Evolutionary conservation across 2,113 vertebrate species (phyloP).

Genomic region (Cyphomyrus plagiostoma): DNA sequence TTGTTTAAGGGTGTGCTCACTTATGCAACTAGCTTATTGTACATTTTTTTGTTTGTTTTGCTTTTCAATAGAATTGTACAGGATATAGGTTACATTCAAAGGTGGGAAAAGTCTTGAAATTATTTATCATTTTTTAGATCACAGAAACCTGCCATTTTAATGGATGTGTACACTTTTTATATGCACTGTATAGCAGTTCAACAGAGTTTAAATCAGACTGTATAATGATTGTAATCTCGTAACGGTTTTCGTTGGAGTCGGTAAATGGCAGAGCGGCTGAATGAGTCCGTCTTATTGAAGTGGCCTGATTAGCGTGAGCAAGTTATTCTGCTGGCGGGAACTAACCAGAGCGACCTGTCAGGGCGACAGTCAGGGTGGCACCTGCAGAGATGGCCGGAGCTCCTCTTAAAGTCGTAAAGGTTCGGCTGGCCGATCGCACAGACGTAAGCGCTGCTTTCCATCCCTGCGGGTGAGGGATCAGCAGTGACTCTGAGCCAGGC

Average conservation of each 20-base stretch:
- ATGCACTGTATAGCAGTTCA: background rate
- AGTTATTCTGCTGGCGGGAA: background rate
- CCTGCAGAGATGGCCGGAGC: background rate
- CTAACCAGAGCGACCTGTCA: background rate
- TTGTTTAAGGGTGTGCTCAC: too few relatives aligned
- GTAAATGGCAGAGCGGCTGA: background rate
- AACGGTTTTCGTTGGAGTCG: background rate
- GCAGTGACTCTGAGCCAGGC: background rate
- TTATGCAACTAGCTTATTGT: too few relatives aligned
- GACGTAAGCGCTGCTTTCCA: background rate
- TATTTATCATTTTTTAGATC: too few relatives aligned
- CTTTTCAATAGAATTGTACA: too few relatives aligned
- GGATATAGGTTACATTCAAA: too few relatives aligned
- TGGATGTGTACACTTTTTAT: too few relatives aligned
- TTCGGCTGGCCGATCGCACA: background rate
- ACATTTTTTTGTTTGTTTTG: too few relatives aligned
- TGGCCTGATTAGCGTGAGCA: background rate
- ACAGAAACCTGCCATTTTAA: too few relatives aligned
- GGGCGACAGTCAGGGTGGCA: background rate
- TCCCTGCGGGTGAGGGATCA: background rate
- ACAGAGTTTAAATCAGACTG: background rate
- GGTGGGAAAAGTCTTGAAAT: too few relatives aligned
- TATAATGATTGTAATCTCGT: background rate
- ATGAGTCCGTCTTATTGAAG: background rate
- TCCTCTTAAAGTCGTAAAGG: background rate